Evolutionary conservation across 2,888 invertebrate species (phyloP).

Genomic region (Campaea margaritaria): DNA sequence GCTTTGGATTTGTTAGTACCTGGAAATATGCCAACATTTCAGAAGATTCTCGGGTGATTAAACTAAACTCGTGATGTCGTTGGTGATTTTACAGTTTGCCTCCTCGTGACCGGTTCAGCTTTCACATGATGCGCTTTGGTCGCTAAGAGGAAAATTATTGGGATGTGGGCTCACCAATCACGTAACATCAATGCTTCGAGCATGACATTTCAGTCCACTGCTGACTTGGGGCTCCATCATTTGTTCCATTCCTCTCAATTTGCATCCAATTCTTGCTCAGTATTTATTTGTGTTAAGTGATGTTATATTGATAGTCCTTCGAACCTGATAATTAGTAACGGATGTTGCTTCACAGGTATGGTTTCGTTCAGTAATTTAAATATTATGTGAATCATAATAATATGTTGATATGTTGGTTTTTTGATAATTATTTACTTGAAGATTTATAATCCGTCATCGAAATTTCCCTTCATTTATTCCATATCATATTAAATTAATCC

Average conservation of each 20-base stretch:
- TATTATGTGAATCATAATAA: not conserved
- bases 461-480: no score
- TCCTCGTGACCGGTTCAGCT: constrained; percentile 32
- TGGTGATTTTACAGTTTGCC: constrained; percentile 20
- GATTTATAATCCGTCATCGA: no score
- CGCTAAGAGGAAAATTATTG: constrained; percentile 9
- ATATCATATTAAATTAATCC: no score
- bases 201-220: not conserved
- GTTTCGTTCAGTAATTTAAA: constrained; percentile 1
- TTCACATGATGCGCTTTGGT: constrained; percentile 18
- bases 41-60: constrained; percentile 61
- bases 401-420: no score
- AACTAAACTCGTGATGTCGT: constrained; percentile 57
- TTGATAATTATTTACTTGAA: no score
- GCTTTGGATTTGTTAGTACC: constrained; percentile 37
- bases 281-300: not conserved
- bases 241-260: not conserved
- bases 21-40: constrained; percentile 64
- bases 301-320: not conserved
- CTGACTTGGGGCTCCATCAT: not conserved
- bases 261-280: not conserved
- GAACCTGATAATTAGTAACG: not conserved
- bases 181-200: not conserved
- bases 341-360: constrained; percentile 4
- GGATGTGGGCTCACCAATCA: constrained; percentile 11